Conservation (phyloP, 2,113 vertebrate genomes). For the Typhlomys cinereus region DNA sequence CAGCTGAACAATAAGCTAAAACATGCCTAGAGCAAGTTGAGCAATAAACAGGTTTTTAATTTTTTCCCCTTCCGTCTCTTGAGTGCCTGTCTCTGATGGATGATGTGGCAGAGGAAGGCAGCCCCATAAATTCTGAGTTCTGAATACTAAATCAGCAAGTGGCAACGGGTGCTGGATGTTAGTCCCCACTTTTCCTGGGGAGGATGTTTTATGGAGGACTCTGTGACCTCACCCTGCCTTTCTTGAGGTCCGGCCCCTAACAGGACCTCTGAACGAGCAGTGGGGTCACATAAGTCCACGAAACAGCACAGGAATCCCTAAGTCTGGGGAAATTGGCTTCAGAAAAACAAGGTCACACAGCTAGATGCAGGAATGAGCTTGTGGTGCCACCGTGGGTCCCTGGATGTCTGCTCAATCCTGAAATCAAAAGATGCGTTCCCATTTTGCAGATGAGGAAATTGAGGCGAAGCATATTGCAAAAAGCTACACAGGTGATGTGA, state of each 20-base stretch:
- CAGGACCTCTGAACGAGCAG: rapidly evolving
- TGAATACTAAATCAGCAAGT: slow-evolving; percentile 86
- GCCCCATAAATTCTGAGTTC: slow-evolving; percentile 87
- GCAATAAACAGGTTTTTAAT: slow-evolving; percentile 92
- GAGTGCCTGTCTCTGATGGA: slow-evolving; percentile 88
- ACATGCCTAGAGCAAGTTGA: slow-evolving; percentile 89
- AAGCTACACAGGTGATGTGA: not conserved
- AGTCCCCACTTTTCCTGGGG: not conserved
- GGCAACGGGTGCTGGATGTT: slow-evolving; percentile 66
- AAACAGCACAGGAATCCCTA: not conserved
- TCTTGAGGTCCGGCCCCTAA: not conserved
- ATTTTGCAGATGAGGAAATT: not conserved
- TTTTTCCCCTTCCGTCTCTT: slow-evolving; percentile 84
- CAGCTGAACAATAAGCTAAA: slow-evolving; percentile 90
- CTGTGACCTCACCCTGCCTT: slow-evolving; percentile 26
- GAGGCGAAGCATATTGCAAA: not conserved
- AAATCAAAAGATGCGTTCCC: not conserved
- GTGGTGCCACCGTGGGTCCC: rapidly evolving
- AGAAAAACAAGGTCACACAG: not conserved
- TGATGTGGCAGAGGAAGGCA: slow-evolving; percentile 86
- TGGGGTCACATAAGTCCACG: not conserved
- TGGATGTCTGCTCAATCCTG: too few relatives aligned
- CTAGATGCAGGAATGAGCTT: not conserved
- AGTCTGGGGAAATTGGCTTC: not conserved
- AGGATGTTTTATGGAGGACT: not conserved